Evolutionary conservation across 2,888 invertebrate genomes (phyloP).

Genomic region (Yponomeuta evonymella): DNA sequence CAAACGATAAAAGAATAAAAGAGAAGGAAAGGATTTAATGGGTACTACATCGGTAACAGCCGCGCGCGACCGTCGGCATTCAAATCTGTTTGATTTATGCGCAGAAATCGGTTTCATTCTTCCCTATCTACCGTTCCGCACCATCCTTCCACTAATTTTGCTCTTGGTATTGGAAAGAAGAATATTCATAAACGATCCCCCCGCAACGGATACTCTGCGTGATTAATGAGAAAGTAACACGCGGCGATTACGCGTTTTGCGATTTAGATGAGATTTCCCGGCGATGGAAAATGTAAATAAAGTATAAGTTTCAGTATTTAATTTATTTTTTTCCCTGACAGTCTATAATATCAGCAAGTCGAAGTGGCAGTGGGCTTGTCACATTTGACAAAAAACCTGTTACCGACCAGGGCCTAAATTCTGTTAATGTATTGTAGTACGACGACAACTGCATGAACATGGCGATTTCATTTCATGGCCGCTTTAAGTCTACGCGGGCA

Average conservation of each 20-base stretch:
- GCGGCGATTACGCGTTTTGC: neutral
- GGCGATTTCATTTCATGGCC: too few relatives aligned
- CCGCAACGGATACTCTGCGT: neutral
- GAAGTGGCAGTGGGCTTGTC: too few relatives aligned
- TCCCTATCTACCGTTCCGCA: conserved; percentile 8
- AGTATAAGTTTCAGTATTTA: too few relatives aligned
- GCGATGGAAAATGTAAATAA: neutral
- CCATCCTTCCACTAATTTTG: neutral
- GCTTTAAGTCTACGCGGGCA: too few relatives aligned
- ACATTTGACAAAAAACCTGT: too few relatives aligned
- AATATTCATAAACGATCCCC: conserved; percentile 11
- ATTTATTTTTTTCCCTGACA: too few relatives aligned
- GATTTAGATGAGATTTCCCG: neutral
- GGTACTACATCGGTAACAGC: conserved; percentile 42
- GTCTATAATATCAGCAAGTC: too few relatives aligned
- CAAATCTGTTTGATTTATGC: conserved; percentile 61
- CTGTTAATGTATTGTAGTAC: too few relatives aligned
- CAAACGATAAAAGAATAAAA: conserved; percentile 26
- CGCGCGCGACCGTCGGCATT: conserved; percentile 39
- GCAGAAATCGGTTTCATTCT: conserved; percentile 39
- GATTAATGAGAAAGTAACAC: neutral
- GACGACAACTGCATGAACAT: too few relatives aligned
- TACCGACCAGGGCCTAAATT: too few relatives aligned
- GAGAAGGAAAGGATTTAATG: conserved; percentile 33
- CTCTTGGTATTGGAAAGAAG: conserved; percentile 13